Base-by-base conservation (phyloP, 2,113 vertebrate genomes). In the Bubo blakistoni region DNA sequence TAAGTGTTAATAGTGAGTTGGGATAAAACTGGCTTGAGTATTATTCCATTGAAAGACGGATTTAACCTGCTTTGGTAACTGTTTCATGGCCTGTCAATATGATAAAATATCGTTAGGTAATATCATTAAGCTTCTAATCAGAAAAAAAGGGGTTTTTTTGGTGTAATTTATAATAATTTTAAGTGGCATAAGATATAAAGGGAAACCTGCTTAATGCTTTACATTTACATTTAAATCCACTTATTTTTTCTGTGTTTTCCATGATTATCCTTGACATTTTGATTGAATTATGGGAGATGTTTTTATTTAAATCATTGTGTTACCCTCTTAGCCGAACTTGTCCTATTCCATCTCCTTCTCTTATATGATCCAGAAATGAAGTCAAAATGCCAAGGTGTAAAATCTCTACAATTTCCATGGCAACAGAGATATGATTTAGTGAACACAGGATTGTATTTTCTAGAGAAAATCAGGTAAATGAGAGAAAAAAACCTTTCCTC, bases 231-330 rank as follows among this genome's bases (percentile, higher is more conserved):
- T 61, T 44, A 84, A 92, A 84, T 74, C 4, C 13, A 18, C 17
- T 34, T 61, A 38, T 59, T 38, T 89, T 97, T 96, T 92, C 85
- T 93, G 22, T 83, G 52, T 95, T 97, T 97, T 92, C 54, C 62
- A 76, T 91, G 26, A 95, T 96, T 97, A 95, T 88, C 93, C 74
- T 97, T 97, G 97, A 97, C 79, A 91, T 92, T 94, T 90, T 96
- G 62, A 78, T 97, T 97, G 96, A 81, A 97, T 97, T 97, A 97
- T 85, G 46, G 91, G 51, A 80, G 42, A 61, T 57, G 54, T 55
- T 97, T 97, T 88, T 92, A 38, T 94, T 96, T 62, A 90, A 96
- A 96, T 96, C n/a, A 72, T 81, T 91, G 74, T 54, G 22, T 82
- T 84, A 92, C 47, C 62, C 27, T 96, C 51, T 91, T 88, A 96